phyloP scores from a whole-genome alignment of 2,113 vertebrate genomes.

The Pseudopodoces humilis region DNA sequence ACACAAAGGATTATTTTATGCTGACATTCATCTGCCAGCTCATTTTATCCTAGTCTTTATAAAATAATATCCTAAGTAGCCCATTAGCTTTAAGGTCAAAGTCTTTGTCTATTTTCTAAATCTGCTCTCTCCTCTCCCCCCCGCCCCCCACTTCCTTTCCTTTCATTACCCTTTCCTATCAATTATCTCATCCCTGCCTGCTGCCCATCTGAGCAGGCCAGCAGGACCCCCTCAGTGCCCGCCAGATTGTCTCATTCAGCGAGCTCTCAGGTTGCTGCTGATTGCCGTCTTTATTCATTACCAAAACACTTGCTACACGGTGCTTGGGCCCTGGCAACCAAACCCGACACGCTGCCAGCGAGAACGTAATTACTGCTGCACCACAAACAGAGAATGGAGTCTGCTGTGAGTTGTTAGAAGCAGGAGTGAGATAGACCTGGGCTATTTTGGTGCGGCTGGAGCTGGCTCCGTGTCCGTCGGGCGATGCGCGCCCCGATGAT shows the following conservation, averaged over 20 bases:
- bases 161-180: constrained; percentile 73
- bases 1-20: constrained; percentile 21
- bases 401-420: constrained; percentile 56
- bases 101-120: constrained; percentile 69
- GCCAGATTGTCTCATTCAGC: constrained; percentile 72
- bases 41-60: constrained; percentile 43
- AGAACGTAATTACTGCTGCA: constrained; percentile 58
- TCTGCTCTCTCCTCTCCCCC: constrained; percentile 2
- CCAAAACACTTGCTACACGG: constrained; percentile 67
- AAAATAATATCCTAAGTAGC: constrained; percentile 64
- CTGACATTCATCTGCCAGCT: constrained; percentile 50
- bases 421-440: not conserved
- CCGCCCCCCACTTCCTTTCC: constrained; percentile 43
- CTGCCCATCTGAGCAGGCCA: constrained; percentile 66
- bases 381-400: constrained; percentile 53
- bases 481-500: not conserved
- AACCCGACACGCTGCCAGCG: constrained; percentile 46
- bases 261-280: constrained; percentile 64
- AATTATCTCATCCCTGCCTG: constrained; percentile 72
- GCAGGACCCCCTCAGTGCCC: constrained; percentile 60
- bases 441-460: not conserved
- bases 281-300: constrained; percentile 72
- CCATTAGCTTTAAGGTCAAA: constrained; percentile 70
- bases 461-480: not conserved
- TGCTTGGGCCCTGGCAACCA: constrained; percentile 64